Conservation (phyloP, 2,113 vertebrate species). For the Varanus salvator region DNA sequence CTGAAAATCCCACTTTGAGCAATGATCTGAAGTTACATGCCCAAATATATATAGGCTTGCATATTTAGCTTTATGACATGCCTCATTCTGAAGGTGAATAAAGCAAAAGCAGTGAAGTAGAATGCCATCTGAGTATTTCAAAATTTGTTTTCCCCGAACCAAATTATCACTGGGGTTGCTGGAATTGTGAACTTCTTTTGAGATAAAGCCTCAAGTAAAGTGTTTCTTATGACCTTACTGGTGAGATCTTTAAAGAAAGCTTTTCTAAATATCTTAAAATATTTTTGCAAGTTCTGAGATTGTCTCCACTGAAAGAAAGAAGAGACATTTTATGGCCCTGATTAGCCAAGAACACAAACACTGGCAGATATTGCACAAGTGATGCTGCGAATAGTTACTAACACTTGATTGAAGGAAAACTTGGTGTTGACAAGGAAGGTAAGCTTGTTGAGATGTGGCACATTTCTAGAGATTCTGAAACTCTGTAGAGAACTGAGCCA, state of each 20-base stretch:
- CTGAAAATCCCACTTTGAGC: not conserved
- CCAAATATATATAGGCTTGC: not conserved
- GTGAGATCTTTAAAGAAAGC: conserved; percentile 27
- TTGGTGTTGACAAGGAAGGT: not conserved
- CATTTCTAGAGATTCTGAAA: not conserved
- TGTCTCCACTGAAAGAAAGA: not conserved
- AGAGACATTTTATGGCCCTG: not conserved
- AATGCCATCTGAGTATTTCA: not conserved
- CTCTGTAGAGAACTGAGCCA: not conserved
- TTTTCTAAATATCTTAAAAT: conserved; percentile 31
- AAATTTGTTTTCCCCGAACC: not conserved
- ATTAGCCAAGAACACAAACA: not conserved
- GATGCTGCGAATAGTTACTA: not conserved
- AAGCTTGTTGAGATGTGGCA: not conserved
- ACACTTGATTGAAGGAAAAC: not conserved
- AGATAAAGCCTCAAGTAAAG: not conserved
- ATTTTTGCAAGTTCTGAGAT: not conserved
- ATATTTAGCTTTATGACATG: not conserved
- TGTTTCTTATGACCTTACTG: not conserved
- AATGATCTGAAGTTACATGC: not conserved
- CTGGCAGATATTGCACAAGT: not conserved
- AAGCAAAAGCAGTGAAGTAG: not conserved
- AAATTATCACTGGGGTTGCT: not conserved
- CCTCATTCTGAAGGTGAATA: not conserved
- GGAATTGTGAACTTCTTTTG: not conserved